Conservation (phyloP, 2,888 invertebrate species). For the Ochropacha duplaris region DNA sequence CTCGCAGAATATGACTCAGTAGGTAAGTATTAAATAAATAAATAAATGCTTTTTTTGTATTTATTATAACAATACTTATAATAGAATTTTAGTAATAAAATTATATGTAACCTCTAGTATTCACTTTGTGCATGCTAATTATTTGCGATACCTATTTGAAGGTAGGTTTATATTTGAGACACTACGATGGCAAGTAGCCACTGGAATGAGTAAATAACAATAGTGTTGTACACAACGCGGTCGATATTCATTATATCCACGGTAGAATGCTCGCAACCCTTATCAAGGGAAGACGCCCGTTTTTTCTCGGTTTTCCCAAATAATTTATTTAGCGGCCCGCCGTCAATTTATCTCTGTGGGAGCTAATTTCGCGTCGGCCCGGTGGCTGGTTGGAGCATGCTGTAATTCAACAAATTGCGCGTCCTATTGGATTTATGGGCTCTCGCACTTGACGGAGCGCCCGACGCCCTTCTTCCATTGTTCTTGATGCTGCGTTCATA, state of each 20-base stretch:
- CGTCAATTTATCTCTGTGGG: constrained; percentile 82
- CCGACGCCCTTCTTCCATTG: constrained; percentile 72
- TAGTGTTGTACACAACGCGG: constrained; percentile 36
- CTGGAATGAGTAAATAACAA: constrained; percentile 7
- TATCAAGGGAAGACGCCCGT: constrained; percentile 81
- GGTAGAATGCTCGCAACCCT: constrained; percentile 73
- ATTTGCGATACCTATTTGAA: too few species aligned
- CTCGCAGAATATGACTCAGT: too few species aligned
- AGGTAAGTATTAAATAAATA: too few species aligned
- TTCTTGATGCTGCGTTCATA: constrained; percentile 61
- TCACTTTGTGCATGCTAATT: too few species aligned
- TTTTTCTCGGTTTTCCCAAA: constrained; percentile 83
- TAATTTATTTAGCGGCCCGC: constrained; percentile 82
- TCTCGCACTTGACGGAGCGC: constrained; percentile 78
- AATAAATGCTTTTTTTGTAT: too few species aligned
- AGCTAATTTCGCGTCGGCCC: constrained; percentile 82
- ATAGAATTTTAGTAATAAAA: too few species aligned
- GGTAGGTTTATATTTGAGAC: too few species aligned
- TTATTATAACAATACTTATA: too few species aligned
- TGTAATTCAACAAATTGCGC: constrained; percentile 84
- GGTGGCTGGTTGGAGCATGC: constrained; percentile 81
- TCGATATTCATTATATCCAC: constrained; percentile 78
- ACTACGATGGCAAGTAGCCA: too few species aligned
- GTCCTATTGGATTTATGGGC: constrained; percentile 77
- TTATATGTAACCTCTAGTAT: too few species aligned